Evolutionary conservation across 64 coral and sea anemone genomes (phyloP).

Genomic region (Hydrozoanthus tunicans): DNA sequence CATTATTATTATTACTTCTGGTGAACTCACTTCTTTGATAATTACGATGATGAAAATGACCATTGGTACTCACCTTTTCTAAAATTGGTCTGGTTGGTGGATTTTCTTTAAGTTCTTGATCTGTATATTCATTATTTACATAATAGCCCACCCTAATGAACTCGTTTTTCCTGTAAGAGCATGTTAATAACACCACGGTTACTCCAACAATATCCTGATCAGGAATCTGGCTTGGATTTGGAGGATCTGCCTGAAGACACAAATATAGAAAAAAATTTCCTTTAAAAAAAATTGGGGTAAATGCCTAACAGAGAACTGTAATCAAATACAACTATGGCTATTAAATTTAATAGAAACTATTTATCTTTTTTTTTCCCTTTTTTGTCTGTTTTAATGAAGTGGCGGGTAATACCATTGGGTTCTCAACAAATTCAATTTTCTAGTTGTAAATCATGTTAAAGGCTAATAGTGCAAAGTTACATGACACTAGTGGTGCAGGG

Average conservation of each 20-base stretch:
- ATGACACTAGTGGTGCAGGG: too few relatives aligned
- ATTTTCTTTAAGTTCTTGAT: conserved; percentile 92
- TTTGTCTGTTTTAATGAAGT: too few relatives aligned
- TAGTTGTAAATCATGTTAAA: too few relatives aligned
- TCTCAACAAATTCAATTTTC: too few relatives aligned
- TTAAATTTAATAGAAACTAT: too few relatives aligned
- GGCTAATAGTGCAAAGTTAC: too few relatives aligned
- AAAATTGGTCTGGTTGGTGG: conserved; percentile 92
- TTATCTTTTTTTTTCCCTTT: too few relatives aligned
- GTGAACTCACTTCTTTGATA: background rate
- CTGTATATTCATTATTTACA: conserved; percentile 98
- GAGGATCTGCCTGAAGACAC: conserved; percentile 74
- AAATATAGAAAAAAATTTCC: background rate
- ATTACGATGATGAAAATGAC: background rate
- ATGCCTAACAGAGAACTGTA: too few relatives aligned
- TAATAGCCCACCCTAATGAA: conserved; percentile 98
- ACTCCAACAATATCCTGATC: conserved; percentile 93
- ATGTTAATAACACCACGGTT: conserved; percentile 91
- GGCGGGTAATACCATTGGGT: too few relatives aligned
- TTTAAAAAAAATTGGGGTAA: too few relatives aligned
- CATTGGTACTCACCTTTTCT: conserved; percentile 67
- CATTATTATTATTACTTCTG: too few relatives aligned
- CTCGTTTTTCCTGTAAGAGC: conserved; percentile 85
- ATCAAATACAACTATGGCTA: too few relatives aligned
- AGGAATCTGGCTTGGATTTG: conserved; percentile 84